Evolutionary conservation across 2,797 vertebrate species (phyloP).

Genomic region (Phataginus tetradactyla): DNA sequence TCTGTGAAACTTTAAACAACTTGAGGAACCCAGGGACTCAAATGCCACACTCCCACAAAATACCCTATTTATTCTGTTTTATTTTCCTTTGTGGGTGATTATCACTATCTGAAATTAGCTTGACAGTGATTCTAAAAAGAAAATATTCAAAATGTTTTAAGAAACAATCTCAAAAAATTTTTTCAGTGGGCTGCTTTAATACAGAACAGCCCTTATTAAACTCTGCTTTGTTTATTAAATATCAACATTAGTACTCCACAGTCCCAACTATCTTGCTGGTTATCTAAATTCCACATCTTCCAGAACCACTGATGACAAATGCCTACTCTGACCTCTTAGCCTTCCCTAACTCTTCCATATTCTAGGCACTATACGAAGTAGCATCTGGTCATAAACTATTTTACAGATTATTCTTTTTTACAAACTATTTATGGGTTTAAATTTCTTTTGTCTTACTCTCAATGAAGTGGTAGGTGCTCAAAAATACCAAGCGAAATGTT

Average conservation of each 20-base stretch:
- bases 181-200: not conserved
- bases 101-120: not conserved
- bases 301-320: not conserved
- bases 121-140: not conserved
- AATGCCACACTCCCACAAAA: not conserved
- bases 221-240: not conserved
- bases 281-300: not conserved
- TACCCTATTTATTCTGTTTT: not conserved
- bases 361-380: not conserved
- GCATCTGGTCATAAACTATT: not conserved
- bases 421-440: not conserved
- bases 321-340: not conserved
- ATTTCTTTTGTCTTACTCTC: constrained; percentile 30
- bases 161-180: not conserved
- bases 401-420: not conserved
- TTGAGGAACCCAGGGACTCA: not conserved
- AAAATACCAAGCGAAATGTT: not conserved
- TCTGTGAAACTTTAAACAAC: not conserved
- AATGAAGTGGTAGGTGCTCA: not conserved
- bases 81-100: not conserved
- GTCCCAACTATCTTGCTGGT: not conserved
- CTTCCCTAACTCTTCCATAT: not conserved
- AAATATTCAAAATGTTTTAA: not conserved
- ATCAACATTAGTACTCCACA: not conserved
- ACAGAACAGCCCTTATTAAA: not conserved